Evolutionary conservation across 2,113 vertebrate species (phyloP), one percentile per base, ranked within the genome.

Genomic region (Centrocercus urophasianus): DNA sequence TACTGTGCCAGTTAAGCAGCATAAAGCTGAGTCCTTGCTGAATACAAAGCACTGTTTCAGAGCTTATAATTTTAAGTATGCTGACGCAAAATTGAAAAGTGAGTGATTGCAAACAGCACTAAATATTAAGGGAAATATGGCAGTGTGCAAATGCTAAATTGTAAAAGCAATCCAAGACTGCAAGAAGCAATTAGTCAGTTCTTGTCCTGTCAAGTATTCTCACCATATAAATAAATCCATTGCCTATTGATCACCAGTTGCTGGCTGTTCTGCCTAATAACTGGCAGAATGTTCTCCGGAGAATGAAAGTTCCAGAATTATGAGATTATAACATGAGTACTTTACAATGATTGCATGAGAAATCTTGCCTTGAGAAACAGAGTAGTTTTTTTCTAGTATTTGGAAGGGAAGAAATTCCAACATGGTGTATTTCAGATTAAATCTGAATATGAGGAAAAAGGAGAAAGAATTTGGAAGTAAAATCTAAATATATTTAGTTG

Each of bases 381-480:
- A 70, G 47, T 5, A 61, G 25, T 9, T 67, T 86, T 69, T 69
- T 64, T 11, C 27, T 57, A 45, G 20, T 42, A 63, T 67, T 66
- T 81, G 18, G 36, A 69, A 82, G 76, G 24, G 24, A 89, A 92
- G 45, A 47, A 57, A 25, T 25, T 47, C 34, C 32, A 73, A 32
- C 42, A 52, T 38, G 50, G 8, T 56, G 32, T 36, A 81, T 25
- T 79, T 50, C 73, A 92, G 70, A 84, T 91, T 72, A 84, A 21
- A 83, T 52, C 50, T 83, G 30, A 86, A 86, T 72, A 8, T 47
- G 90, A 85, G 28, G 13, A 73, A 38, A 25, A 16, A 48, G 6
- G 59, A n/a, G 48, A 2, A 14, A 2, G 34, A 42, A 57, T 91
- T 95, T 73, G 69, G 43, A 77, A 96, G 96, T 88, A 89, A 82